Conservation (phyloP, 1,140 invertebrate genomes). For the Pantala flavescens region DNA sequence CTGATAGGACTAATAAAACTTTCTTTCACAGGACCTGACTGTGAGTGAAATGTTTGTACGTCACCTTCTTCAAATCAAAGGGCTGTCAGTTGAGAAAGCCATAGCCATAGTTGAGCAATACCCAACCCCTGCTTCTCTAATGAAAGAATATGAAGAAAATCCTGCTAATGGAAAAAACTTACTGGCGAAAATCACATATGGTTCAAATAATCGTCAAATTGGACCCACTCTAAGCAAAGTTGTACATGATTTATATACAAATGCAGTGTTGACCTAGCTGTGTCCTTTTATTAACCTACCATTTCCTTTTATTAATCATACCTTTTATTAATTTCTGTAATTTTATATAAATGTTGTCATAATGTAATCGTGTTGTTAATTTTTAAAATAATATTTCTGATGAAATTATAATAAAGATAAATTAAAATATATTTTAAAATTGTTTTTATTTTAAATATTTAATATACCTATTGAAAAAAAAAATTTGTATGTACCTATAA, state of each 20-base stretch:
- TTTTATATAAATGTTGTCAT: no score
- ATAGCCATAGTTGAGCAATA: constrained; percentile 65
- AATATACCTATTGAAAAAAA: no score
- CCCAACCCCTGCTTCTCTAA: constrained; percentile 56
- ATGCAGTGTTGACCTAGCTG: not conserved
- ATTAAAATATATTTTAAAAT: no score
- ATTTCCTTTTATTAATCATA: no score
- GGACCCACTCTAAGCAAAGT: not conserved
- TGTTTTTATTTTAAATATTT: no score
- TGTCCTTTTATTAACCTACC: no score
- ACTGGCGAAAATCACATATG: not conserved
- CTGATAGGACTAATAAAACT: no score
- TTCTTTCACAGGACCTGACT: constrained; percentile 58
- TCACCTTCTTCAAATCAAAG: constrained; percentile 74
- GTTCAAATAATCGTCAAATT: not conserved
- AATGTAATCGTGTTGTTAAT: no score
- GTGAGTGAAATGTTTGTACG: constrained; percentile 81
- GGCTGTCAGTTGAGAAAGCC: constrained; percentile 78
- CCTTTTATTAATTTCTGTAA: no score
- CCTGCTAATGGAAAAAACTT: not conserved
- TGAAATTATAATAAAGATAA: no score
- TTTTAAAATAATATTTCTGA: no score
- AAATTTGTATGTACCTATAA: no score
- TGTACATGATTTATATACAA: not conserved
- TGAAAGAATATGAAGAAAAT: constrained; percentile 38